phyloP scores from a whole-genome alignment of 2,888 invertebrate species.

The Abscondita cerata region DNA sequence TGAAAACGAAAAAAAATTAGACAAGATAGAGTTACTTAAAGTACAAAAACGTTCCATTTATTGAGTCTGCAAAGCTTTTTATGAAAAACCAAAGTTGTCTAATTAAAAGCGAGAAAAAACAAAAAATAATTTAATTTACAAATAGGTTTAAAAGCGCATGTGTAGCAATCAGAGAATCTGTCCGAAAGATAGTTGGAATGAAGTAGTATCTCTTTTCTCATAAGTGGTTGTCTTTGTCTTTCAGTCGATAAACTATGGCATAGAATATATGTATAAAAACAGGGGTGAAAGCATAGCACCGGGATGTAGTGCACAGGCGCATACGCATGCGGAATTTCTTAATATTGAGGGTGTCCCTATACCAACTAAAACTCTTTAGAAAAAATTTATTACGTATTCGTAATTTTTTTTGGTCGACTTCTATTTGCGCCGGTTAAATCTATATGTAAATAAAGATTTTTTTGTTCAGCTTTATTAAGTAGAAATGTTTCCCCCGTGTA shows the following conservation, averaged over 20 bases:
- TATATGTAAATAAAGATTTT: neutral
- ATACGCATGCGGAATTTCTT: slow-evolving; percentile 24
- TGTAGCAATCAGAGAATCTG: slow-evolving; percentile 22
- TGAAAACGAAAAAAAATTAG: slow-evolving; percentile 3
- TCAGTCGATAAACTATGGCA: slow-evolving; percentile 45
- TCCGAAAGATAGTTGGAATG: slow-evolving; percentile 37
- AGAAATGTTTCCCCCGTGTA: neutral
- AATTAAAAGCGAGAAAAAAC: slow-evolving; percentile 36
- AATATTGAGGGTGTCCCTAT: slow-evolving; percentile 13
- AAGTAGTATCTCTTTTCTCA: slow-evolving; percentile 39
- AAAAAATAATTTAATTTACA: slow-evolving; percentile 43
- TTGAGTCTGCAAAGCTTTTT: slow-evolving; percentile 23
- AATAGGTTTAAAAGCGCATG: slow-evolving; percentile 32
- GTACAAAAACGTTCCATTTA: slow-evolving; percentile 10
- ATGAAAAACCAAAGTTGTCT: slow-evolving; percentile 26
- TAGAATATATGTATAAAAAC: slow-evolving; percentile 41
- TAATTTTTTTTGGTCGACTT: neutral
- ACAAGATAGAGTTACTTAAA: neutral
- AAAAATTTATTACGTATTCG: no score
- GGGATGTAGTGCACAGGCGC: slow-evolving; percentile 32
- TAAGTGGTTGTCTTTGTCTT: slow-evolving; percentile 33
- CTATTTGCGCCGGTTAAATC: no score
- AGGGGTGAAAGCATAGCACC: slow-evolving; percentile 31
- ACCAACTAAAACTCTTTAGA: no score
- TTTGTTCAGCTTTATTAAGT: neutral